A percentile compares a stretch with the other conserved stretches of the same genome.
Conservation (phyloP, 2,113 vertebrate species). For the Oriolus oriolus region DNA sequence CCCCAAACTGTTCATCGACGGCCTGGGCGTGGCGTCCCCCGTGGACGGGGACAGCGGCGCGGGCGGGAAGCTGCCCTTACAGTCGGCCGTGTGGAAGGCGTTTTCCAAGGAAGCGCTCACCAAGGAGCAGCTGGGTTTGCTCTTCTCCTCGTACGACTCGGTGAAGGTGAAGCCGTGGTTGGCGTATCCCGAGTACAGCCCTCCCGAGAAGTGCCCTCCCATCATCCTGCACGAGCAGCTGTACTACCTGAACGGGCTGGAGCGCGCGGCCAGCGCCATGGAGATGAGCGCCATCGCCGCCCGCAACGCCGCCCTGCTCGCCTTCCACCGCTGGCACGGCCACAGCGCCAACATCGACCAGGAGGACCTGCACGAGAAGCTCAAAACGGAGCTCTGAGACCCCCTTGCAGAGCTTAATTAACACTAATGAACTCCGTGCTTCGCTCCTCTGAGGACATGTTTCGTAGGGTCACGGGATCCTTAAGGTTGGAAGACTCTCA, state of each 20-base stretch:
- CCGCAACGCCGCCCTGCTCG: slow-evolving; percentile 84
- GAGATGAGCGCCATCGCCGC: slow-evolving; percentile 89
- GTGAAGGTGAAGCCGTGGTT: slow-evolving; percentile 79
- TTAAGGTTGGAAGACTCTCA: neutral
- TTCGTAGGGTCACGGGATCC: neutral
- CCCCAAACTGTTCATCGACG: slow-evolving; percentile 73
- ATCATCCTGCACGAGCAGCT: slow-evolving; percentile 83
- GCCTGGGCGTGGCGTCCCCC: slow-evolving; percentile 71
- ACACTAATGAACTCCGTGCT: neutral
- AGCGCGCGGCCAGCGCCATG: slow-evolving; percentile 87
- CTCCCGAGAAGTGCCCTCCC: slow-evolving; percentile 76
- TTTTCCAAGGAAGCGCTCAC: slow-evolving; percentile 78
- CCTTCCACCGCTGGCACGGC: slow-evolving; percentile 85
- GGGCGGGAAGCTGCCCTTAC: neutral
- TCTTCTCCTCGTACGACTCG: slow-evolving; percentile 82
- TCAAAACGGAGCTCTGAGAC: slow-evolving; percentile 85
- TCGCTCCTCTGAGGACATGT: neutral
- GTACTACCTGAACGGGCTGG: slow-evolving; percentile 87
- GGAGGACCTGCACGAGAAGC: slow-evolving; percentile 82
- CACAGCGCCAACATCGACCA: slow-evolving; percentile 78
- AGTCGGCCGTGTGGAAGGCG: slow-evolving; percentile 81
- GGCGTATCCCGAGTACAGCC: slow-evolving; percentile 82
- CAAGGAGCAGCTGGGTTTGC: slow-evolving; percentile 72
- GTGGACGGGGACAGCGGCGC: slow-evolving; percentile 30
- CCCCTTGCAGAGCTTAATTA: accelerated